Conservation (phyloP, 2,113 vertebrate species). For the Forbesichthys agassizii region DNA sequence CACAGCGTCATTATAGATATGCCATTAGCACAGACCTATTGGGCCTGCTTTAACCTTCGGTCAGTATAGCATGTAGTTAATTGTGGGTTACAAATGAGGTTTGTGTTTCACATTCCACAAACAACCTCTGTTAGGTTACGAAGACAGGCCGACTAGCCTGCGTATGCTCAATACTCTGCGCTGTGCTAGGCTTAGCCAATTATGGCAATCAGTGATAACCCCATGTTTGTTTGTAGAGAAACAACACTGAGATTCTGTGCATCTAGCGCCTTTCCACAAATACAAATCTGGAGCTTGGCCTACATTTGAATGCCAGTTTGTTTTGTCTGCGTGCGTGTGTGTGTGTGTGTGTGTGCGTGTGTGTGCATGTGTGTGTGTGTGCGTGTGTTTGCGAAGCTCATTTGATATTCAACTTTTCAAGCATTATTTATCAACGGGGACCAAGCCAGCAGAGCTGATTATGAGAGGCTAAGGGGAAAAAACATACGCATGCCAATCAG, state of each 20-base stretch:
- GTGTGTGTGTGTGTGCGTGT: too few species aligned
- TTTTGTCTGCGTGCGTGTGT: too few species aligned
- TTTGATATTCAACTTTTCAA: too few species aligned
- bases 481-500: conserved; percentile 32
- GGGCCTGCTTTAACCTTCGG: conserved; percentile 14
- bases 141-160: conserved; percentile 10
- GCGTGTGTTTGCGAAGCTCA: too few species aligned
- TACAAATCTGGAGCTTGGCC: too few species aligned
- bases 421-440: too few species aligned
- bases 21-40: conserved; percentile 24
- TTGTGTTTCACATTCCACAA: conserved; percentile 2
- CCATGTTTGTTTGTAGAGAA: conserved; percentile 19
- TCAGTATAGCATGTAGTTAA: conserved; percentile 21
- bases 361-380: not conserved
- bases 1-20: conserved; percentile 31
- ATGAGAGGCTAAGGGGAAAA: conserved; percentile 7
- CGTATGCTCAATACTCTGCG: conserved; percentile 25
- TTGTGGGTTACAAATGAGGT: conserved; percentile 20
- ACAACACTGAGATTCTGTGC: too few species aligned
- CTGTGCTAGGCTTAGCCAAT: conserved; percentile 21
- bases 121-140: conserved; percentile 11
- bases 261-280: too few species aligned
- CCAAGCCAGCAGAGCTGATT: conserved; percentile 33
- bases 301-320: too few species aligned
- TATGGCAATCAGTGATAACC: conserved; percentile 8